Conservation (phyloP, 2,888 invertebrate species). For the Hypena proboscidalis region DNA sequence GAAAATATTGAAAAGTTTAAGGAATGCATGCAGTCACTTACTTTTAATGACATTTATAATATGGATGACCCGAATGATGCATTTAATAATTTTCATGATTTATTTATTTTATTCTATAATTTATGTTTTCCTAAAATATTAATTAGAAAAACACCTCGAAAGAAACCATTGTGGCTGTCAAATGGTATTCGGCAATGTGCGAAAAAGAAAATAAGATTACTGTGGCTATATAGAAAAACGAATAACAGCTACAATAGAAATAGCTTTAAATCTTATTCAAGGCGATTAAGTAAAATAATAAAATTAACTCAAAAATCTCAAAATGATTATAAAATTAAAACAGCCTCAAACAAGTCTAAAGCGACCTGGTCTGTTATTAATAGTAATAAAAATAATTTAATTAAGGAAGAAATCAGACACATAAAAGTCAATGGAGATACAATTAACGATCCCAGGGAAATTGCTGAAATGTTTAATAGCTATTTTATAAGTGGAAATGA, state of each 20-base stretch:
- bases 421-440: neutral
- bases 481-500: too few relatives aligned
- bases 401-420: neutral
- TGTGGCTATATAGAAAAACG: slow-evolving; percentile 9
- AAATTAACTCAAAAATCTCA: slow-evolving; percentile 4
- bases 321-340: slow-evolving; percentile 5
- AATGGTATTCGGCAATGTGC: neutral
- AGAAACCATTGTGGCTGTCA: slow-evolving; percentile 3
- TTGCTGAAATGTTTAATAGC: neutral
- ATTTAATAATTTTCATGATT: neutral
- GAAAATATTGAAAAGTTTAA: neutral
- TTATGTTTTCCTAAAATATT: slow-evolving; percentile 6
- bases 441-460: neutral
- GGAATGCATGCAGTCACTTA: neutral
- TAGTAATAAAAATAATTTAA: neutral
- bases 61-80: neutral
- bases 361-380: slow-evolving; percentile 8
- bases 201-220: neutral
- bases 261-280: neutral
- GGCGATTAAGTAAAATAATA: slow-evolving; percentile 4
- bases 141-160: neutral
- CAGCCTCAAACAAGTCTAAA: slow-evolving; percentile 4
- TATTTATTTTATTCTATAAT: neutral
- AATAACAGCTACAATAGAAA: neutral
- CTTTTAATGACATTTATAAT: neutral